Evolutionary conservation across 1,140 invertebrate genomes (phyloP), one percentile per base, ranked within the genome.

Genomic region (Rhyzopertha dominica): DNA sequence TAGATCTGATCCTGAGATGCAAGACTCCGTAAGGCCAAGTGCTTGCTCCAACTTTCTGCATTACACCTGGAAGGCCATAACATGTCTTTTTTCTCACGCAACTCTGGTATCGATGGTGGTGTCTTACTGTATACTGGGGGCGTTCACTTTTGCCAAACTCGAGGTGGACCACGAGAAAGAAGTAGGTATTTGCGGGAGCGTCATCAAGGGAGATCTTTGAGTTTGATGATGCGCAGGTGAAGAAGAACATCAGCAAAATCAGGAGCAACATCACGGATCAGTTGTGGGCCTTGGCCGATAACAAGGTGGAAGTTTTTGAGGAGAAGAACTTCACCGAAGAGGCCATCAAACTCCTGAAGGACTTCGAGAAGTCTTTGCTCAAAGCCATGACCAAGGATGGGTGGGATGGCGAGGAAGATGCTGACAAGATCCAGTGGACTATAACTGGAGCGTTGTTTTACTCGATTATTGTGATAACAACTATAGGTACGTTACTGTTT

Each of bases 401-500:
- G 3, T 96, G 92, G 85, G 90, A 95, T 65, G 92, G 93, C 29
- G 81, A 80, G 53, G 90, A 95, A 68, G 81, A 84, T 50, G 71
- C 73, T 5, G 71, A 78, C 7, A 78, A 77, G 49, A 79, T 83
- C 36, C 88, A 92, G 61, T 94, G 90, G 90, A 91, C 87, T 1
- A 89, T 92, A 59, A 80, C 85, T 9, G 93, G 92, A 2, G 86
- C 91, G 1, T 77, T 97, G 3, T 94, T 97, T 68, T 98, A 98
- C 70, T 95, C 90, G 45, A 90, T 98, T 55, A 96, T 97, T 56
- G 92, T 97, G 32, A 96, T 96, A 59, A 96, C 93, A 1, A 96
- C 92, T 14, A 96, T 95, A 39, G 93, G 93, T 94, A 65, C 81
- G 78, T 47, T 2, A n/a, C n/a, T n/a, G n/a, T n/a, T n/a, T n/a